Conservation (phyloP, 1,140 invertebrate genomes). For the Euschistus heros region DNA sequence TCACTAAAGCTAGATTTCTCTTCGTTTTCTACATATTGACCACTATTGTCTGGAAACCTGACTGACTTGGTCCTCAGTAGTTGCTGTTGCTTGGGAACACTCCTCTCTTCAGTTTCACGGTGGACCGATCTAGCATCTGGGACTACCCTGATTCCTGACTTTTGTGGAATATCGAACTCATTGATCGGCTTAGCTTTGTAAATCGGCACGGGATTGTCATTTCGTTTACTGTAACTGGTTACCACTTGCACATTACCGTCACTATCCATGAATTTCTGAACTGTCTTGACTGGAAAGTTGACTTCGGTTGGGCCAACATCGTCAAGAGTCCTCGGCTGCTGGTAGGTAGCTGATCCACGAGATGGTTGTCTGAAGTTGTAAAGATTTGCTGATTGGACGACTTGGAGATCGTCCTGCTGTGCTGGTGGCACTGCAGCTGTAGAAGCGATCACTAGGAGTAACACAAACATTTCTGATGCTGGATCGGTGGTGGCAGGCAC, state of each 20-base stretch:
- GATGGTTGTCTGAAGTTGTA: background rate
- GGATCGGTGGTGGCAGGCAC: background rate
- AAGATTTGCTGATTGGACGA: background rate
- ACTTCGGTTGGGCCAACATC: background rate
- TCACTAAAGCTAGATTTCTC: constrained; percentile 12
- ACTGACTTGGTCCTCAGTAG: constrained; percentile 9
- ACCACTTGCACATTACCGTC: constrained; percentile 22
- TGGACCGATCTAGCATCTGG: background rate
- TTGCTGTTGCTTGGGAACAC: constrained; percentile 8
- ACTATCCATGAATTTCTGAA: constrained; percentile 18
- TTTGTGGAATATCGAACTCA: too few relatives aligned
- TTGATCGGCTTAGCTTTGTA: constrained; percentile 7
- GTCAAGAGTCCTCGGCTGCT: background rate
- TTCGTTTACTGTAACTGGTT: constrained; percentile 20
- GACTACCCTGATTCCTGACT: background rate
- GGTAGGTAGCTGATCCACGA: background rate
- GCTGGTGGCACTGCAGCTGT: background rate
- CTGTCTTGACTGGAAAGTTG: constrained; percentile 21
- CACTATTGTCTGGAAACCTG: constrained; percentile 16
- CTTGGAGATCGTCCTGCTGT: background rate
- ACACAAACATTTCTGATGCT: constrained; percentile 9
- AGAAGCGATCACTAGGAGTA: constrained; percentile 3
- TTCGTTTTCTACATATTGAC: constrained; percentile 10
- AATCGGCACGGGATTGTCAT: constrained; percentile 19
- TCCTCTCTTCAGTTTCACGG: background rate